These are phyloP conservation scores for Rhingia rostrata DNA, from an alignment of 2,888 invertebrate species.

Conservation along the genomic window DNA sequence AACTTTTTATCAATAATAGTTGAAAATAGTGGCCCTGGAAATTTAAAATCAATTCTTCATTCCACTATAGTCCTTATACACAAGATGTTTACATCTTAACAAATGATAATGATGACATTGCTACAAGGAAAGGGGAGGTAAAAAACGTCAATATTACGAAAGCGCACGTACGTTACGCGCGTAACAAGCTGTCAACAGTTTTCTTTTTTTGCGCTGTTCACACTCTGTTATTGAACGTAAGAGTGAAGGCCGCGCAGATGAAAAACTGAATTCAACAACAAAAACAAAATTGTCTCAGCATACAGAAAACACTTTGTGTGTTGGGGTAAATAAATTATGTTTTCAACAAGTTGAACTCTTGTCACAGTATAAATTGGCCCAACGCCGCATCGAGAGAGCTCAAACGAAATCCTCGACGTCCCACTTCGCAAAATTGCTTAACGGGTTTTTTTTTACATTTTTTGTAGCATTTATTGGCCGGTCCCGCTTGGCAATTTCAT, in stretches of 20 bases:
- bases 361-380: slow-evolving; percentile 52
- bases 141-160: slow-evolving; percentile 17
- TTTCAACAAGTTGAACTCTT: slow-evolving; percentile 65
- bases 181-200: slow-evolving; percentile 53
- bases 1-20: not conserved
- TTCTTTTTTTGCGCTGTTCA: slow-evolving; percentile 2
- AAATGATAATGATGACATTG: slow-evolving; percentile 57
- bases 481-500: slow-evolving; percentile 59
- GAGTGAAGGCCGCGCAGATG: slow-evolving; percentile 25
- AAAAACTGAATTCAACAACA: not conserved
- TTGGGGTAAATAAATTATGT: slow-evolving; percentile 56
- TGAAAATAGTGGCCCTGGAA: slow-evolving; percentile 8
- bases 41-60: not conserved
- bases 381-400: slow-evolving; percentile 9
- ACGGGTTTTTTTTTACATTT: not conserved
- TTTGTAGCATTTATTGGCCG: not conserved
- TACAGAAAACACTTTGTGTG: slow-evolving; percentile 15
- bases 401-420: not conserved
- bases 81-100: slow-evolving; percentile 45
- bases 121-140: not conserved
- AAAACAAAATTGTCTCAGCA: not conserved
- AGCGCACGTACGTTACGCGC: slow-evolving; percentile 50
- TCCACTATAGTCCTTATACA: slow-evolving; percentile 6
- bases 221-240: slow-evolving; percentile 15
- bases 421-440: not conserved